Percentiles rank a stretch among this genome's conserved stretches.
Evolutionary conservation across 2,888 invertebrate genomes (phyloP).

Genomic region (Achlya flavicornis): DNA sequence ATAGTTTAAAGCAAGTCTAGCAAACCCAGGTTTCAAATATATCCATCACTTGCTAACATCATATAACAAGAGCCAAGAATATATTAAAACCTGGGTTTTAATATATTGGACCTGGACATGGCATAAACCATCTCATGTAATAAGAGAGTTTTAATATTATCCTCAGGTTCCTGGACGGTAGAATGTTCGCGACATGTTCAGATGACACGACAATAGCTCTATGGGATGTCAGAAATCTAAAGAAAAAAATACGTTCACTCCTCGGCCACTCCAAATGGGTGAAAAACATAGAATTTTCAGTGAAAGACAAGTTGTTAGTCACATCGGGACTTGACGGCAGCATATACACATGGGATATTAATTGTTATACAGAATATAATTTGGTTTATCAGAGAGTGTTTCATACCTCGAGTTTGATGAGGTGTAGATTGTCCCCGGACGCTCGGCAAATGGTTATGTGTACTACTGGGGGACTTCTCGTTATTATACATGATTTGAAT

Average conservation of each 20-base stretch:
- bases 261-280: slow-evolving; percentile 97
- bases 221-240: slow-evolving; percentile 96
- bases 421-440: slow-evolving; percentile 94
- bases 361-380: slow-evolving; percentile 91
- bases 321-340: slow-evolving; percentile 97
- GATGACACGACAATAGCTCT: slow-evolving; percentile 96
- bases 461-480: slow-evolving; percentile 94
- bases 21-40: too few species aligned
- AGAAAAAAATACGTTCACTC: slow-evolving; percentile 89
- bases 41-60: too few species aligned
- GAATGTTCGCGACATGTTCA: slow-evolving; percentile 96
- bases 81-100: too few species aligned
- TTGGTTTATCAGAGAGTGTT: slow-evolving; percentile 92
- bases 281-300: slow-evolving; percentile 97
- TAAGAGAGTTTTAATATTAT: slow-evolving; percentile 15
- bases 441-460: slow-evolving; percentile 94
- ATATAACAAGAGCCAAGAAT: too few species aligned
- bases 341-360: slow-evolving; percentile 97
- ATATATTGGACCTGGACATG: too few species aligned
- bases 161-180: slow-evolving; percentile 91
- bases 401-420: slow-evolving; percentile 93
- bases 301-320: slow-evolving; percentile 91
- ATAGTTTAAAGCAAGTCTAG: too few species aligned
- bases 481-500: slow-evolving; percentile 95
- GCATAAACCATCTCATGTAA: too few species aligned